Percentiles rank a stretch among this genome's conserved stretches.
Evolutionary conservation across 2,888 invertebrate species (phyloP).

Genomic region (Congeria kusceri): DNA sequence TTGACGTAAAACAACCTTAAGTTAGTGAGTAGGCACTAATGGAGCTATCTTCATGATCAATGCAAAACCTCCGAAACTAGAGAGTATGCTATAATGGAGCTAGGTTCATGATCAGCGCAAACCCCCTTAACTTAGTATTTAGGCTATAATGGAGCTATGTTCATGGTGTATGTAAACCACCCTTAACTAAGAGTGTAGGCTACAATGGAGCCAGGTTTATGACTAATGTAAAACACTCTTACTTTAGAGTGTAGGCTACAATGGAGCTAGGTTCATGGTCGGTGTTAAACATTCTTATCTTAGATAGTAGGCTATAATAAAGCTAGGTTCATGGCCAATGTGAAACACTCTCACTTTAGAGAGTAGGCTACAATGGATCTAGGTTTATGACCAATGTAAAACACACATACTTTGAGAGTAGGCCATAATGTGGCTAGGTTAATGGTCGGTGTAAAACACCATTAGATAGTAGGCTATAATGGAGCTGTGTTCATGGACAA

Average conservation of each 20-base stretch:
- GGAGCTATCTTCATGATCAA: constrained; percentile 93
- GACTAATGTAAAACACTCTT: no score
- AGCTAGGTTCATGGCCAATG: no score
- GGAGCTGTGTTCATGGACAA: constrained; percentile 93
- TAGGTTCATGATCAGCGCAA: constrained; percentile 90
- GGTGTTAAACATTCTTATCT: no score
- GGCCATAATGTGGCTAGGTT: constrained; percentile 94
- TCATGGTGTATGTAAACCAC: constrained; percentile 91
- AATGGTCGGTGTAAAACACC: no score
- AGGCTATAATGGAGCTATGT: constrained; percentile 94
- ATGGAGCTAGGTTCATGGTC: constrained; percentile 94
- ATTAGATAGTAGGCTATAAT: constrained; percentile 93
- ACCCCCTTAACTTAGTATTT: constrained; percentile 90
- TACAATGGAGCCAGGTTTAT: no score
- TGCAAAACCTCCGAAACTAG: no score
- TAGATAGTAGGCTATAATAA: no score
- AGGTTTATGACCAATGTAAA: no score
- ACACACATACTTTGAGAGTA: no score
- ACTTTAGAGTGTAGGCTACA: constrained; percentile 93
- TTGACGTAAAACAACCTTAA: no score
- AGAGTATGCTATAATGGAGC: constrained; percentile 94
- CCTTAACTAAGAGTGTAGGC: constrained; percentile 72
- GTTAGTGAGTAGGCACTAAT: constrained; percentile 94
- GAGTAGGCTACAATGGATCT: no score
- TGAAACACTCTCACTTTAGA: constrained; percentile 87